Percentiles rank a stretch among this genome's conserved stretches.
These are phyloP conservation scores for Ophion slaviceki DNA, from an alignment of 2,888 invertebrate genomes.

Conservation along the genomic window DNA sequence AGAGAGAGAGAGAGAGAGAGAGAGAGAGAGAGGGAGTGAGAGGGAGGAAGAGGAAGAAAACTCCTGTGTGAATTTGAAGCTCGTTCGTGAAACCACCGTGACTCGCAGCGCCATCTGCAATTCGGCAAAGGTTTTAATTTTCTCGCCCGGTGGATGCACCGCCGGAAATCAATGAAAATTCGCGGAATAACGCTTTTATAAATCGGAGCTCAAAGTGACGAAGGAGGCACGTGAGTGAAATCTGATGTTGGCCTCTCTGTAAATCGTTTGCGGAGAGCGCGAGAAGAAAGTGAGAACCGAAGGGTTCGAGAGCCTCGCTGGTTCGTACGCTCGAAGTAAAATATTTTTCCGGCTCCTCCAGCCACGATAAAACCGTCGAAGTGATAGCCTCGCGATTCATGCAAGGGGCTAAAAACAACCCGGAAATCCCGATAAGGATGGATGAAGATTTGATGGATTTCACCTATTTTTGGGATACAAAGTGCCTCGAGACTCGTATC, in stretches of 20 bases:
- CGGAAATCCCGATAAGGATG: no score
- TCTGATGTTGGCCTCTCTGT: not conserved
- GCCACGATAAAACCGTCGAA: no score
- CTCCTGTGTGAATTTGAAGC: constrained; percentile 45
- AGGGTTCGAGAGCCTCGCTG: not conserved
- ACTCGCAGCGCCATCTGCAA: constrained; percentile 53
- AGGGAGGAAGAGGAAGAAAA: not conserved
- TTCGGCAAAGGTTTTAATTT: constrained; percentile 68
- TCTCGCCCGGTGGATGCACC: constrained; percentile 55
- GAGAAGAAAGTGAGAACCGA: not conserved
- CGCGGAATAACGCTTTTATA: constrained; percentile 52
- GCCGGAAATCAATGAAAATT: constrained; percentile 67
- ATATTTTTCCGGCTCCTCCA: no score
- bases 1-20: not conserved
- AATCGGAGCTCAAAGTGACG: not conserved
- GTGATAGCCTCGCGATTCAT: no score
- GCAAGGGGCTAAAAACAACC: no score
- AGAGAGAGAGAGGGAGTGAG: constrained; percentile 30
- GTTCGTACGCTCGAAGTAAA: no score
- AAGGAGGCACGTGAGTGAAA: constrained; percentile 11
- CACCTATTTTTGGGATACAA: no score
- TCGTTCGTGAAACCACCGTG: constrained; percentile 28
- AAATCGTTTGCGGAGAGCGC: not conserved
- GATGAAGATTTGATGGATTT: no score
- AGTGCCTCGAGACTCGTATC: no score